Percentiles rank a stretch among this genome's conserved stretches.
Conservation (phyloP, 2,113 vertebrate species). For the Coturnix japonica region DNA sequence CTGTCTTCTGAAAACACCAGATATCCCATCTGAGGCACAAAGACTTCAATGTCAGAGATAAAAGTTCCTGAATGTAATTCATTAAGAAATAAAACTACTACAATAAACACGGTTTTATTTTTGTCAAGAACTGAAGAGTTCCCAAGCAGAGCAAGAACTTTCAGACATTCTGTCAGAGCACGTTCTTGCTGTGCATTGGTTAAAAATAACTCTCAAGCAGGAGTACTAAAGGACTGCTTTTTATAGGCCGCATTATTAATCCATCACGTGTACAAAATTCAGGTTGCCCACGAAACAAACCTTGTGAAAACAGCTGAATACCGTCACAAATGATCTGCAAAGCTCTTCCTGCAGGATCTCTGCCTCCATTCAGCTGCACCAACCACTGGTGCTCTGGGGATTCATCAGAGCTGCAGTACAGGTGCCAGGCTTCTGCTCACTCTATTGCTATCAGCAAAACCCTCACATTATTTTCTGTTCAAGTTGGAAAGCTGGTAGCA, state of each 20-base stretch:
- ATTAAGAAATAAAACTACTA: constrained; percentile 37
- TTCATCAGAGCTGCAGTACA: not conserved
- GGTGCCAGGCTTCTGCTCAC: not conserved
- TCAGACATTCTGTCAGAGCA: constrained; percentile 11
- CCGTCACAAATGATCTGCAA: not conserved
- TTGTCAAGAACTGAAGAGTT: constrained; percentile 35
- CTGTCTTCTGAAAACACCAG: constrained; percentile 31
- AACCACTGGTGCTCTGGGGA: not conserved
- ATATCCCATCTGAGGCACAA: constrained; percentile 17
- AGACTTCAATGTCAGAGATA: constrained; percentile 10
- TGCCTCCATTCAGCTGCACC: not conserved
- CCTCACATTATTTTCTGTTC: not conserved
- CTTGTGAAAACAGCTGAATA: not conserved
- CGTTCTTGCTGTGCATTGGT: constrained; percentile 6
- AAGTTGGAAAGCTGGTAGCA: not conserved
- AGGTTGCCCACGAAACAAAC: not conserved
- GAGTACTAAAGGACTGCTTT: not conserved
- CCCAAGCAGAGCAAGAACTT: constrained; percentile 1
- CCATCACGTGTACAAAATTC: not conserved
- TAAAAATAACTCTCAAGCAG: constrained; percentile 34
- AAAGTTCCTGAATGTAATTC: constrained; percentile 2
- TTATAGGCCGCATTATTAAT: constrained; percentile 20
- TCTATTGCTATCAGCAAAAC: not conserved
- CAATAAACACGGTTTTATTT: constrained; percentile 30
- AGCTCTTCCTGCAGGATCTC: not conserved